Evolutionary conservation across 1,140 invertebrate species (phyloP), one percentile per base, ranked within the genome.

Genomic region (Trichonephila inaurata): DNA sequence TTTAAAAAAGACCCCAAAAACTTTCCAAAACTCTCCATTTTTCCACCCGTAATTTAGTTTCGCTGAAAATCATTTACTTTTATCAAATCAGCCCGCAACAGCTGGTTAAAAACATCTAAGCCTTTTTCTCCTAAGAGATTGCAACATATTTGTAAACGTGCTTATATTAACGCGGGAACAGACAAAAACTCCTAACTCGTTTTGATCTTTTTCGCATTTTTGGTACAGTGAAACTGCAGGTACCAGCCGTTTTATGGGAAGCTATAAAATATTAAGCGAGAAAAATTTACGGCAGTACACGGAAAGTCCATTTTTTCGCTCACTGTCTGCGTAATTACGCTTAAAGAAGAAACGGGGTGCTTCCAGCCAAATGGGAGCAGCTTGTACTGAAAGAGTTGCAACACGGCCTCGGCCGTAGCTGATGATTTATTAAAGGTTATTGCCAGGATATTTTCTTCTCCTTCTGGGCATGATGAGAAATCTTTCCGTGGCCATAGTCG

Each of bases 231-330:
- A 66, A 64, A 88, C 86, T 88, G 19, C 33, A 60, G 28, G 24
- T 66, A 72, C 14, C 33, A 60, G 88, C 88, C 81, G 81, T 62
- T 92, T 92, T 92, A 92, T 92, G 61, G 72, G 72, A 18, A 44
- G 81, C 40, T 60, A 92, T 92, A 92, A 92, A 92, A 92, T 92
- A 92, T 92, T 92, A 92, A 92, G 81, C 90, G 90, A 51, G 60
- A 85, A 91, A 91, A 91, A 91, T 91, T 91, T 91, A 91, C 81
- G 90, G 81, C 62, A 44, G 14, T 51, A 92, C 81, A 85, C 81
- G 77, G 51, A 92, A 92, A 92, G 77, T 92, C 60, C 61, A 92
- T 92, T 92, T 92, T 85, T 92, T 92, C 60, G 33, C 61, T 85
- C 24, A 28, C 10, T 82, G 24, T 91, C 58, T 77, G 44, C 24